A percentile compares a stretch with the other conserved stretches of the same genome.
Evolutionary conservation across 2,797 vertebrate species (phyloP).

Genomic region (Danio albolineatus): DNA sequence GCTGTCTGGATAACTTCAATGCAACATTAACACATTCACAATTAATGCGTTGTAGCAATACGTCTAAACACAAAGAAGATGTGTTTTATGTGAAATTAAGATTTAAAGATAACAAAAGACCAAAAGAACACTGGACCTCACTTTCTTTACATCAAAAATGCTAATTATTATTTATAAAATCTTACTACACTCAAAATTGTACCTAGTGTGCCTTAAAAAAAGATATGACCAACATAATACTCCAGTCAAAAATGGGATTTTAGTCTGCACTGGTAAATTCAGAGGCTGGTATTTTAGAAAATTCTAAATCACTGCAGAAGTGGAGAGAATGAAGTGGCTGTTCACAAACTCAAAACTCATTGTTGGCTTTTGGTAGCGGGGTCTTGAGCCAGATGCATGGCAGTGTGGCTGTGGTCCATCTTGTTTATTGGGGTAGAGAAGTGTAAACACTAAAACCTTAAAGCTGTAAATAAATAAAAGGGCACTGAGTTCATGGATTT

Average conservation of each 20-base stretch:
- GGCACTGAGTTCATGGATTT: conserved; percentile 43
- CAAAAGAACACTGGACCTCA: no score
- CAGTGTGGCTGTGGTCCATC: conserved; percentile 16
- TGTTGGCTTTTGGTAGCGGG: conserved; percentile 26
- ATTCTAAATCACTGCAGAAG: not conserved
- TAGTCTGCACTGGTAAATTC: not conserved
- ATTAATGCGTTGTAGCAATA: no score
- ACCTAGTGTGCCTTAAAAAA: no score
- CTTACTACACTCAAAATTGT: no score
- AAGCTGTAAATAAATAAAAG: conserved; percentile 44
- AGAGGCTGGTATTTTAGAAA: not conserved
- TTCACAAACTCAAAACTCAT: conserved; percentile 30
- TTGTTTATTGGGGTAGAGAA: conserved; percentile 37
- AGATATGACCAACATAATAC: not conserved
- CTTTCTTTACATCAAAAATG: no score
- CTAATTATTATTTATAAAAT: no score
- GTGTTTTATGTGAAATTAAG: no score
- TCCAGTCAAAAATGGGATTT: not conserved
- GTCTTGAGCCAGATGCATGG: conserved; percentile 5
- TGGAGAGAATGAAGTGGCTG: conserved; percentile 40
- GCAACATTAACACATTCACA: no score
- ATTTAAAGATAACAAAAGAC: no score
- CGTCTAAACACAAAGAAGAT: no score
- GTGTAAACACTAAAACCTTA: conserved; percentile 37
- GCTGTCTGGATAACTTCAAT: conserved; percentile 7